Conservation (phyloP, 2,797 vertebrate genomes). For the Danio jaintianensis region DNA sequence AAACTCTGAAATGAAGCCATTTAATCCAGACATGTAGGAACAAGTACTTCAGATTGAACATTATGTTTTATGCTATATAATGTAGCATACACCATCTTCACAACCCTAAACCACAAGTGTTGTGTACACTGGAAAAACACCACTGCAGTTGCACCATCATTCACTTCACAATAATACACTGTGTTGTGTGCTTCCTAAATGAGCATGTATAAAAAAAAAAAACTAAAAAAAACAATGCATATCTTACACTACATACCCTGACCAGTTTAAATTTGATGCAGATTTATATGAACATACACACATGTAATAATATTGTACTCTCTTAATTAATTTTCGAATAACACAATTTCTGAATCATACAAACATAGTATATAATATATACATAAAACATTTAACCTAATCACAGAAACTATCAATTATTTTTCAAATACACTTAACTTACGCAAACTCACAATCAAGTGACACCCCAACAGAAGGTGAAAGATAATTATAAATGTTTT, state of each 20-base stretch:
- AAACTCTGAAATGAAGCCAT: slow-evolving; percentile 11
- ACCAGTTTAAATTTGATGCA: background rate
- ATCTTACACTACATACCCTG: background rate
- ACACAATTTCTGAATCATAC: too few relatives aligned
- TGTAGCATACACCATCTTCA: background rate
- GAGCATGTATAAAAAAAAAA: background rate
- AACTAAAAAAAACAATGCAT: background rate
- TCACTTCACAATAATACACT: background rate
- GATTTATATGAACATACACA: background rate
- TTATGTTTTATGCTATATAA: background rate
- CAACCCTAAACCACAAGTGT: slow-evolving; percentile 4
- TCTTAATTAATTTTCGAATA: too few relatives aligned
- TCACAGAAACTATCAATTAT: background rate
- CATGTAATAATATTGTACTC: too few relatives aligned
- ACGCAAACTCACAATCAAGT: background rate
- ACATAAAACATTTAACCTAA: background rate
- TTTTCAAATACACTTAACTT: background rate
- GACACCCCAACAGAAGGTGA: background rate
- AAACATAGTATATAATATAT: background rate
- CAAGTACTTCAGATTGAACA: slow-evolving; percentile 15
- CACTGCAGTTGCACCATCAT: background rate
- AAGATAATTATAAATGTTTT: background rate
- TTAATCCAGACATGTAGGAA: slow-evolving; percentile 7
- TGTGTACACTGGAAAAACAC: background rate
- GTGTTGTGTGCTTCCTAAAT: background rate